Evolutionary conservation across 1,140 invertebrate genomes (phyloP).

Genomic region (Stratiolaelaps scimitus): DNA sequence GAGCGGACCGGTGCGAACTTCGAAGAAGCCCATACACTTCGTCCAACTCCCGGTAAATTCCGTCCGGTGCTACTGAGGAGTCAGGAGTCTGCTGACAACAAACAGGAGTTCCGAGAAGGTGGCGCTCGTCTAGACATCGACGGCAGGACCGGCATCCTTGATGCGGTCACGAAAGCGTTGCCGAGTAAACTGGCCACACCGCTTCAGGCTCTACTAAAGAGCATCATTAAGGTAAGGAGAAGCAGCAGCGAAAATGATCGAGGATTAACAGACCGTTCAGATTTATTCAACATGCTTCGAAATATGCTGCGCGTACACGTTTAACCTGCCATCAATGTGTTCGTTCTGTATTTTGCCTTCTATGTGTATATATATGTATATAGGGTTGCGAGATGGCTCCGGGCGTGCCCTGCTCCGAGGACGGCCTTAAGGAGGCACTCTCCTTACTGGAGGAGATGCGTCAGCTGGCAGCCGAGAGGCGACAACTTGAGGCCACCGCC

Average conservation of each 20-base stretch:
- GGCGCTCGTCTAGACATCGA: slow-evolving; percentile 32
- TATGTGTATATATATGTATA: too few relatives aligned
- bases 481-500: not conserved
- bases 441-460: slow-evolving; percentile 20
- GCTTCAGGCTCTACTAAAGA: slow-evolving; percentile 41
- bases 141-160: too few relatives aligned
- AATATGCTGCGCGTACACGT: too few relatives aligned
- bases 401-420: not conserved
- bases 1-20: slow-evolving; percentile 12
- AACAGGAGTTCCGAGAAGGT: slow-evolving; percentile 30
- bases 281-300: not conserved
- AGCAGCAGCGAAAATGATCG: not conserved
- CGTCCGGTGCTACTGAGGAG: slow-evolving; percentile 20
- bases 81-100: slow-evolving; percentile 10
- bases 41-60: slow-evolving; percentile 2
- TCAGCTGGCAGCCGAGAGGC: slow-evolving; percentile 3
- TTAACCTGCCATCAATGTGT: too few relatives aligned
- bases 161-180: too few relatives aligned
- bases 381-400: not conserved
- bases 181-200: slow-evolving; percentile 39
- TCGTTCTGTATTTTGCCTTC: too few relatives aligned
- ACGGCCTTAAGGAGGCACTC: not conserved
- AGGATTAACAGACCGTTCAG: not conserved
- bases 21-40: slow-evolving; percentile 3
- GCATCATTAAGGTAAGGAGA: slow-evolving; percentile 36